Percentiles rank a stretch among this genome's conserved stretches.
Conservation (phyloP, 2,888 invertebrate species). For the Cylloceria caligata region DNA sequence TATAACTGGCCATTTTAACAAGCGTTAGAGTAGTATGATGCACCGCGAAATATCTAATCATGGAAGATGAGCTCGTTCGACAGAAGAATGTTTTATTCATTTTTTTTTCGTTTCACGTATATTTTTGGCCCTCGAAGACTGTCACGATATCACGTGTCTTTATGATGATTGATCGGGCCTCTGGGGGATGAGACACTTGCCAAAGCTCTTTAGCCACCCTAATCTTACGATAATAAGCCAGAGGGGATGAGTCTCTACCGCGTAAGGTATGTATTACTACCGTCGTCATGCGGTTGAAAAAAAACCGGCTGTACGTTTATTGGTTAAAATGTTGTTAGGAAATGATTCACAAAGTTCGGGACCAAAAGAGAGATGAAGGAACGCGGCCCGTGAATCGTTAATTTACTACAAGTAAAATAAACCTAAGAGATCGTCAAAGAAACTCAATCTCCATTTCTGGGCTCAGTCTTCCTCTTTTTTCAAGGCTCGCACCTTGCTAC, state of each 20-base stretch:
- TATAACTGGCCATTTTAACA: conserved; percentile 42
- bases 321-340: conserved; percentile 70
- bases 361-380: not conserved
- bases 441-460: conserved; percentile 65
- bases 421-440: conserved; percentile 68
- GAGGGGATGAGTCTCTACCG: conserved; percentile 13
- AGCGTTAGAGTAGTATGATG: conserved; percentile 12
- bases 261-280: conserved; percentile 24
- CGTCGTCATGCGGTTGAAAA: conserved; percentile 65
- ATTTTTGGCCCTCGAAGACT: conserved; percentile 31
- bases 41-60: conserved; percentile 27
- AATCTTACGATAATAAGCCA: conserved; percentile 55
- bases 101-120: conserved; percentile 50
- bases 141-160: conserved; percentile 63
- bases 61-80: conserved; percentile 43
- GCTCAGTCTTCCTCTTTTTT: conserved; percentile 25
- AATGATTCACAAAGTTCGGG: conserved; percentile 43
- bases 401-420: conserved; percentile 78
- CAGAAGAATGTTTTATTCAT: conserved; percentile 24
- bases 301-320: conserved; percentile 67
- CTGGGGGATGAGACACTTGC: conserved; percentile 50
- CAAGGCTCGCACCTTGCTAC: not conserved
- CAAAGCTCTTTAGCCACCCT: conserved; percentile 59
- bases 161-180: conserved; percentile 63
- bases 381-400: conserved; percentile 73